Evolutionary conservation across 1,140 invertebrate genomes (phyloP).

Genomic region (Saccostrea cuccullata): DNA sequence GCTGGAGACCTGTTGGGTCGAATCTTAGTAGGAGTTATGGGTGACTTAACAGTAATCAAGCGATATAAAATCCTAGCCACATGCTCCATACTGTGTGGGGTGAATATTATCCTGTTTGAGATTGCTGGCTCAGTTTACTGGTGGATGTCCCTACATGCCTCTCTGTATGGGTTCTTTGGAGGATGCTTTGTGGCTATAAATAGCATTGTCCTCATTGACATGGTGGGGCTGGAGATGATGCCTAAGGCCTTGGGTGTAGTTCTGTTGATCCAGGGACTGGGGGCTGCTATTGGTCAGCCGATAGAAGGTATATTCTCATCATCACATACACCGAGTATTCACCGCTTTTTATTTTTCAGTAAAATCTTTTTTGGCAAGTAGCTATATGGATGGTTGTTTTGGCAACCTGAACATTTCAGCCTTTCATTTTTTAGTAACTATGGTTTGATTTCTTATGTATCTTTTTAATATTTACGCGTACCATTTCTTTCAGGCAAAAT

Average conservation of each 20-base stretch:
- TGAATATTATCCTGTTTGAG: constrained; percentile 62
- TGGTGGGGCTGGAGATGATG: constrained; percentile 68
- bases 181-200: constrained; percentile 66
- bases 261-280: constrained; percentile 69
- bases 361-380: too few relatives aligned
- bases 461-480: neutral
- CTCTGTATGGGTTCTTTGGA: constrained; percentile 70
- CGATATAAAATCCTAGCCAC: constrained; percentile 68
- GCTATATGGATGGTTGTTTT: too few relatives aligned
- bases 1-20: constrained; percentile 68
- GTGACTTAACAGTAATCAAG: constrained; percentile 61
- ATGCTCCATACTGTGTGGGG: constrained; percentile 57
- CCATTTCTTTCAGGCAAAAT: constrained; percentile 57
- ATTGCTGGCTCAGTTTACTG: constrained; percentile 58
- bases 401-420: too few relatives aligned
- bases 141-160: constrained; percentile 63
- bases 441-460: too few relatives aligned
- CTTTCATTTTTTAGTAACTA: too few relatives aligned
- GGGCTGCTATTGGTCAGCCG: constrained; percentile 70
- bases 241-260: constrained; percentile 66
- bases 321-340: too few relatives aligned
- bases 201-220: constrained; percentile 69
- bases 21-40: constrained; percentile 63
- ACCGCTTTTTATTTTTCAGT: too few relatives aligned
- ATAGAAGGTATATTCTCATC: constrained; percentile 62